Conservation (phyloP, 2,888 invertebrate species). For the Mesorhabditis belari region DNA sequence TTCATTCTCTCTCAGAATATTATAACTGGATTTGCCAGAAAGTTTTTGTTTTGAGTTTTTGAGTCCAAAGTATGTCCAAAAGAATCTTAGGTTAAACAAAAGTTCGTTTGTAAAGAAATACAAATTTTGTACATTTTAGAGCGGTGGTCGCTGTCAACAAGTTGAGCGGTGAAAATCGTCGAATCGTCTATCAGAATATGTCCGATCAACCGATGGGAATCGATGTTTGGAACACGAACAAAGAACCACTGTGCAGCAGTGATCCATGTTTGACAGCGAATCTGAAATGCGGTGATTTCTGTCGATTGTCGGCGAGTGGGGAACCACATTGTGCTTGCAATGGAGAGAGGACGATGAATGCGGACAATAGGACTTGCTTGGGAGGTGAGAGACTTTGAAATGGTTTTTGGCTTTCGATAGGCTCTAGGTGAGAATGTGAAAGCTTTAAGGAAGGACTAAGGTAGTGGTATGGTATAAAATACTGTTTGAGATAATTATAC, state of each 20-base stretch:
- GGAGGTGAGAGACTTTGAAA: slow-evolving; percentile 8
- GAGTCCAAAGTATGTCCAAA: too few relatives aligned
- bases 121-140: too few relatives aligned
- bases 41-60: too few relatives aligned
- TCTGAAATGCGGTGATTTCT: slow-evolving; percentile 69
- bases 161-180: background rate
- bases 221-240: slow-evolving; percentile 67
- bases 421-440: too few relatives aligned
- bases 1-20: too few relatives aligned
- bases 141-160: background rate
- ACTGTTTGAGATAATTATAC: too few relatives aligned
- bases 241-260: slow-evolving; percentile 50
- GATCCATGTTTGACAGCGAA: slow-evolving; percentile 71
- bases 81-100: too few relatives aligned
- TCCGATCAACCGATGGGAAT: slow-evolving; percentile 76
- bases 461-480: too few relatives aligned
- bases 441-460: too few relatives aligned
- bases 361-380: slow-evolving; percentile 22
- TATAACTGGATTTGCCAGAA: too few relatives aligned
- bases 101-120: too few relatives aligned
- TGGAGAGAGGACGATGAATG: slow-evolving; percentile 18
- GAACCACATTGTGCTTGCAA: slow-evolving; percentile 62
- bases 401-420: too few relatives aligned
- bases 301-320: slow-evolving; percentile 62
- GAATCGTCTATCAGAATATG: slow-evolving; percentile 58